Percentiles rank a stretch among this genome's conserved stretches.
Evolutionary conservation across 2,797 vertebrate species (phyloP).

Genomic region (Arctocebus calabarensis): DNA sequence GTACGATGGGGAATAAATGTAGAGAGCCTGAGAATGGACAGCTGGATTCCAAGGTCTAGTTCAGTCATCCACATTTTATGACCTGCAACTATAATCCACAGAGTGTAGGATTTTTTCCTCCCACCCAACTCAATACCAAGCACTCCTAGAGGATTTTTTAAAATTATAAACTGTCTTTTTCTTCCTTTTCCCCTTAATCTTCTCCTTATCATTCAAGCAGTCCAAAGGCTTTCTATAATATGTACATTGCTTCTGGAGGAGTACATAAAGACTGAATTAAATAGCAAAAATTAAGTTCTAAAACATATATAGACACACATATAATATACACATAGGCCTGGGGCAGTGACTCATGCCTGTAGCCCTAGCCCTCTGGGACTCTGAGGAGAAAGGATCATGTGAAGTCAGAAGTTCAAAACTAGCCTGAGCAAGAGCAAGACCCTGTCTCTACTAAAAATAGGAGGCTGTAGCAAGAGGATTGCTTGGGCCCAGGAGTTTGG

Average conservation of each 20-base stretch:
- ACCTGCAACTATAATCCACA: background rate
- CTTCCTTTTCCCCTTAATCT: background rate
- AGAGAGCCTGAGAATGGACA: background rate
- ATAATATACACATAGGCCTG: too few relatives aligned
- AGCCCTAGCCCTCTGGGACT: too few relatives aligned
- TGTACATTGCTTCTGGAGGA: background rate
- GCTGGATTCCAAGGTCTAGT: too few relatives aligned
- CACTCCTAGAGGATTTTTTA: background rate
- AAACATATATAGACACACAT: too few relatives aligned
- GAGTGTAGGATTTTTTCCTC: background rate
- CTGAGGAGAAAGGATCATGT: too few relatives aligned
- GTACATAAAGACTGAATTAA: background rate
- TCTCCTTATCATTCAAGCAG: background rate
- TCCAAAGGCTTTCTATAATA: background rate
- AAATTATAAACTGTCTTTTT: background rate
- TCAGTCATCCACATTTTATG: background rate
- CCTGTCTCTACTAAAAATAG: too few relatives aligned
- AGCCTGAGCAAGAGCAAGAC: too few relatives aligned
- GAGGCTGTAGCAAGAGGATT: too few relatives aligned
- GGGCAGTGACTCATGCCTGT: too few relatives aligned
- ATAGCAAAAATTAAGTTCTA: background rate
- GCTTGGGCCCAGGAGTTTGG: too few relatives aligned
- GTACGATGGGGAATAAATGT: background rate
- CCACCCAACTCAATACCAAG: background rate
- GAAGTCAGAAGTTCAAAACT: too few relatives aligned